phyloP scores from a whole-genome alignment of 2,113 vertebrate genomes.

The Microtus ochrogaster region DNA sequence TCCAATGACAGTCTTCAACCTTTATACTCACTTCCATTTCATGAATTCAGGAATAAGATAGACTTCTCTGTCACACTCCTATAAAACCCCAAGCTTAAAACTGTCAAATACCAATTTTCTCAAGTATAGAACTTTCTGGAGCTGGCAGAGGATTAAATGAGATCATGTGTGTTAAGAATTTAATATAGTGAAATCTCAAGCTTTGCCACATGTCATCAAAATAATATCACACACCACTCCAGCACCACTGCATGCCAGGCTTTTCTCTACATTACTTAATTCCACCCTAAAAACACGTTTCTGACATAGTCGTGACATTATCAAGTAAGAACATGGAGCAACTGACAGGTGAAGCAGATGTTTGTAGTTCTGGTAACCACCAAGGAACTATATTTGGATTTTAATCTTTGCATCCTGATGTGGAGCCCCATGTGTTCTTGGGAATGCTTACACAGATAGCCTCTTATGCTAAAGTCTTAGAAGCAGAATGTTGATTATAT shows the following conservation, averaged over 20 bases:
- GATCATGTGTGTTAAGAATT: slow-evolving; percentile 9
- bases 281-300: neutral
- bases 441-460: neutral
- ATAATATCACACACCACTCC: neutral
- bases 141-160: slow-evolving; percentile 32
- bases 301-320: neutral
- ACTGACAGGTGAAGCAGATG: neutral
- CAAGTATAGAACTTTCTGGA: neutral
- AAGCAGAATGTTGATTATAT: neutral
- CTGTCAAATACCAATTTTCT: slow-evolving; percentile 4
- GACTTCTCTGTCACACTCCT: neutral
- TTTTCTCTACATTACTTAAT: neutral
- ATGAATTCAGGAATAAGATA: neutral
- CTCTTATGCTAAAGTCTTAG: neutral
- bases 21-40: neutral
- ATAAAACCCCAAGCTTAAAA: neutral
- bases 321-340: neutral
- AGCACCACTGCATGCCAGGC: neutral
- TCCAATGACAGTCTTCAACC: neutral
- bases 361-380: neutral
- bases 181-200: neutral
- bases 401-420: neutral
- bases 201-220: neutral
- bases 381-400: neutral
- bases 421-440: neutral